Conservation (phyloP, 2,888 invertebrate species). For the Therioaphis trifolii region DNA sequence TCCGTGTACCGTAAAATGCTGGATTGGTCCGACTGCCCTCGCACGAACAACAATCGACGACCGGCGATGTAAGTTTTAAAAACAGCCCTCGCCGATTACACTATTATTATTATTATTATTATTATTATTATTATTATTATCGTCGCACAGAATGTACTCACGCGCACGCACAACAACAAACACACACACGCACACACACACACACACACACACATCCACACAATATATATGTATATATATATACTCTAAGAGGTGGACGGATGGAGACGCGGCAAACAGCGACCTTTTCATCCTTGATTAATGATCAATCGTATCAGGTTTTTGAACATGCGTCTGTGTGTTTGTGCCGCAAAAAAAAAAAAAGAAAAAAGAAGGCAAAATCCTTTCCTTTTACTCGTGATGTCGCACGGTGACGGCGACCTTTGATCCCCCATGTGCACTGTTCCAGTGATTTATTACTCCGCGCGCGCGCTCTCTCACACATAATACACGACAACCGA, state of each 20-base stretch:
- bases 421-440: constrained; percentile 54
- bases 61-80: constrained; percentile 43
- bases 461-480: not conserved
- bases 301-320: constrained; percentile 51
- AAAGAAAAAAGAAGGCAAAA: constrained; percentile 37
- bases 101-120: constrained; percentile 50
- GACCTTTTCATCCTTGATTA: constrained; percentile 60
- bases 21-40: constrained; percentile 52
- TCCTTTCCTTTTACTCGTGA: constrained; percentile 55
- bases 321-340: constrained; percentile 13
- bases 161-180: not conserved
- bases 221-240: not conserved
- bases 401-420: constrained; percentile 49
- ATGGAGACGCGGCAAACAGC: constrained; percentile 18
- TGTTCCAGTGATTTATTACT: constrained; percentile 56
- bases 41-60: constrained; percentile 37
- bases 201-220: not conserved
- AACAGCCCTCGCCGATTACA: constrained; percentile 52
- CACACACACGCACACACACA: not conserved
- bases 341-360: constrained; percentile 23
- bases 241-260: constrained; percentile 19
- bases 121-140: constrained; percentile 48
- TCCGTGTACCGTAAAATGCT: constrained; percentile 48
- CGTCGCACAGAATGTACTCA: not conserved
- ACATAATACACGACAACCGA: not conserved